Evolutionary conservation across 1,140 invertebrate genomes (phyloP).

Genomic region (Diachasmimorpha longicaudata): DNA sequence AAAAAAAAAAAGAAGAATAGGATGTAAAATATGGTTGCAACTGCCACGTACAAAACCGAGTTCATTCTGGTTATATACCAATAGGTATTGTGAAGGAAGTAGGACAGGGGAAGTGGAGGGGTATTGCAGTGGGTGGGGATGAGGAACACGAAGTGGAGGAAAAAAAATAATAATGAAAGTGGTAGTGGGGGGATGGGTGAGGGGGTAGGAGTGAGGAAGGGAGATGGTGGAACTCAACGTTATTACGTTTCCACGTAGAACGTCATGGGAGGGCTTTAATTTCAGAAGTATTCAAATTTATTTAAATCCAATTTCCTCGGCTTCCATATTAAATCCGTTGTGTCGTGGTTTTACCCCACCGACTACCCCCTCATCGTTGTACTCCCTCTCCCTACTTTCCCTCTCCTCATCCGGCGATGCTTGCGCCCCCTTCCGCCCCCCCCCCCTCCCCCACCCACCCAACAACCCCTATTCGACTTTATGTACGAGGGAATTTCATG

Average conservation of each 20-base stretch:
- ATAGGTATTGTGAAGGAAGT: constrained; percentile 29
- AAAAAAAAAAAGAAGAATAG: background rate
- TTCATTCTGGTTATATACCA: constrained; percentile 21
- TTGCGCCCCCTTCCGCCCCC: constrained; percentile 20
- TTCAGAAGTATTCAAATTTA: constrained; percentile 62
- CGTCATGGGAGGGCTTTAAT: constrained; percentile 58
- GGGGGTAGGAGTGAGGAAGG: constrained; percentile 27
- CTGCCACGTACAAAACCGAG: background rate
- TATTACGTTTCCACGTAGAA: constrained; percentile 58
- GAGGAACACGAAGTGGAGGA: constrained; percentile 30
- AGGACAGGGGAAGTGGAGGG: constrained; percentile 30
- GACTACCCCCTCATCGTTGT: constrained; percentile 36
- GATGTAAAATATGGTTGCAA: background rate
- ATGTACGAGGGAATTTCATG: background rate
- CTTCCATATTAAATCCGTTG: constrained; percentile 50
- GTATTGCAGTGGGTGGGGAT: constrained; percentile 33
- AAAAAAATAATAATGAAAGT: constrained; percentile 20
- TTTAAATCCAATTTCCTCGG: constrained; percentile 59
- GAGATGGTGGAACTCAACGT: constrained; percentile 38
- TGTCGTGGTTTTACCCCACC: constrained; percentile 34
- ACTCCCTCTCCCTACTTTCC: constrained; percentile 30
- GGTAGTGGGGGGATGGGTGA: constrained; percentile 26
- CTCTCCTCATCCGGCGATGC: background rate
- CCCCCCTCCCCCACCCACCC: constrained; percentile 26
- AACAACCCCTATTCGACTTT: background rate